A percentile compares a stretch with the other conserved stretches of the same genome.
Conservation (phyloP, 2,113 vertebrate genomes). For the Coreoperca whiteheadi region DNA sequence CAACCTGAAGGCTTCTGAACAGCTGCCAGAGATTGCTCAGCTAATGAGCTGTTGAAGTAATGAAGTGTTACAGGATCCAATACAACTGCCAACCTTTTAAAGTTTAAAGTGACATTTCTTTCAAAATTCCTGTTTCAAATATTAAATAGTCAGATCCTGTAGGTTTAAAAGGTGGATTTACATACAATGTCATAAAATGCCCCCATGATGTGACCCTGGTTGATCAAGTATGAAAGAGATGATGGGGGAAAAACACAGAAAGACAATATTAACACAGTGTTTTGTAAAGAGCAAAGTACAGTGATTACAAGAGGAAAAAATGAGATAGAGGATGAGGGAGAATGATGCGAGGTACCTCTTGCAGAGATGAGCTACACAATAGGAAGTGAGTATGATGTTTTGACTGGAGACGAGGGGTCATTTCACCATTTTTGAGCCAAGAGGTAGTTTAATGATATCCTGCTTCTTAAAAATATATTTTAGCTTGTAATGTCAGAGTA, state of each 20-base stretch:
- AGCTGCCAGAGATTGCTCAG: conserved; percentile 13
- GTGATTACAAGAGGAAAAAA: not conserved
- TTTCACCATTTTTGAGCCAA: conserved; percentile 1
- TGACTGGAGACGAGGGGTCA: not conserved
- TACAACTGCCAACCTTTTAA: not conserved
- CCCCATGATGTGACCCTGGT: not conserved
- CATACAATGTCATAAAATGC: not conserved
- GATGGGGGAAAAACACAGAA: not conserved
- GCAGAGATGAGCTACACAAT: not conserved
- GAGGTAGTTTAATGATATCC: not conserved
- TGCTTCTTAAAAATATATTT: not conserved
- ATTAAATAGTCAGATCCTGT: not conserved
- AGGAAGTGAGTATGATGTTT: not conserved
- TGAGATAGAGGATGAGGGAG: not conserved
- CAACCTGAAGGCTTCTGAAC: conserved; percentile 9
- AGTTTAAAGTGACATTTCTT: not conserved
- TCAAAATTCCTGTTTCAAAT: not conserved
- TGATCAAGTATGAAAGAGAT: not conserved
- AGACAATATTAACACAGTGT: not conserved
- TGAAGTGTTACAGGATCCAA: not conserved
- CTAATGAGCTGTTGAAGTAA: conserved; percentile 10
- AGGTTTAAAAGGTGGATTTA: not conserved
- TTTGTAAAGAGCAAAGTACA: not conserved
- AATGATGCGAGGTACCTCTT: not conserved
- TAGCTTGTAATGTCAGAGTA: not conserved